phyloP scores from a whole-genome alignment of 2,113 vertebrate species.

The Chinchilla lanigera region DNA sequence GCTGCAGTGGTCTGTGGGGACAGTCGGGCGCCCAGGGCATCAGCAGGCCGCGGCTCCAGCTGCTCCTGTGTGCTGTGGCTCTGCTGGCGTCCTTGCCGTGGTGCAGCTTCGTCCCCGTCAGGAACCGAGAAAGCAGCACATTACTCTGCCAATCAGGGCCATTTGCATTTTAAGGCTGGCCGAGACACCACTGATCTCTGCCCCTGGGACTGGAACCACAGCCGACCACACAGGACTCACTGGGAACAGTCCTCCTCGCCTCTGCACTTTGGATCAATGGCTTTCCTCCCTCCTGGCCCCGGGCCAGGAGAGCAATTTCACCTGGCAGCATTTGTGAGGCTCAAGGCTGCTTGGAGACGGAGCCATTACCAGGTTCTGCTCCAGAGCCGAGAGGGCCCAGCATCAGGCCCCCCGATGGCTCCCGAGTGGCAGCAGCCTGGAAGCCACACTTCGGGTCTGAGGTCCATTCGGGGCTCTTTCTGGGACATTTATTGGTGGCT shows the following conservation, averaged over 20 bases:
- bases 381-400: background rate
- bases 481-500: background rate
- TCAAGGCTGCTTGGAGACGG: background rate
- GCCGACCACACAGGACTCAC: background rate
- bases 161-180: fast-evolving
- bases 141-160: too few relatives aligned
- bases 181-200: background rate
- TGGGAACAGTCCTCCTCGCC: background rate
- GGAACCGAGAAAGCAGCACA: background rate
- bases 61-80: too few relatives aligned
- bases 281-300: background rate
- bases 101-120: too few relatives aligned
- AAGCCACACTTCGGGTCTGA: background rate
- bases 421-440: background rate
- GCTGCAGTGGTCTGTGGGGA: background rate
- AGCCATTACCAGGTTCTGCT: fast-evolving
- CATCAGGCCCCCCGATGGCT: background rate
- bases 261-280: background rate
- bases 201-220: fast-evolving
- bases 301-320: background rate
- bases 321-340: background rate
- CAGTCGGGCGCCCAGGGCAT: too few relatives aligned
- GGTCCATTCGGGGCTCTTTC: background rate
- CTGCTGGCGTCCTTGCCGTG: too few relatives aligned
- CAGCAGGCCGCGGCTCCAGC: too few relatives aligned